Evolutionary conservation across 2,888 invertebrate genomes (phyloP).

Genomic region (Nesidiocoris tenuis): DNA sequence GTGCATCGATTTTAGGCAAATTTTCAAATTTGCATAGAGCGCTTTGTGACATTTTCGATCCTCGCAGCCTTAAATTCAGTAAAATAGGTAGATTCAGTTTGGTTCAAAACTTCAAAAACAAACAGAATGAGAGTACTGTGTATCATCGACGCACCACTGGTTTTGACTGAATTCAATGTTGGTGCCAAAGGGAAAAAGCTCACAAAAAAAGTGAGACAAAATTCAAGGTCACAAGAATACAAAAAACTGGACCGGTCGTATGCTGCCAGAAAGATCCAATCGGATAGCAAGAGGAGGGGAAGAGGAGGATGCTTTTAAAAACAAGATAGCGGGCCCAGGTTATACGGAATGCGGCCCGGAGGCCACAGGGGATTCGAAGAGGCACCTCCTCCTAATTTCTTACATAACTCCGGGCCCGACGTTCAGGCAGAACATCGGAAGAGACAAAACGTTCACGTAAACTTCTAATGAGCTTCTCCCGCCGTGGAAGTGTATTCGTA

Average conservation of each 20-base stretch:
- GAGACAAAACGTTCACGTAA: background rate
- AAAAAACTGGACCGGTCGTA: background rate
- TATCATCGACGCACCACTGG: too few species aligned
- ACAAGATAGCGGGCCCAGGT: background rate
- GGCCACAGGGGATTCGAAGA: background rate
- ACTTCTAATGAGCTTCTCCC: too few species aligned
- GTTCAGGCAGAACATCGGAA: background rate
- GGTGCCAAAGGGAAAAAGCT: background rate
- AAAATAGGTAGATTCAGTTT: too few species aligned
- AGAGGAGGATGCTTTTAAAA: background rate
- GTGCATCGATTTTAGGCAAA: too few species aligned
- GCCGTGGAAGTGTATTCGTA: background rate
- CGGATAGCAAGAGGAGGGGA: background rate
- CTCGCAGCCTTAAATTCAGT: too few species aligned
- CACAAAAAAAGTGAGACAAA: too few species aligned
- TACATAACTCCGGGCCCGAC: background rate
- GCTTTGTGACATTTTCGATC: too few species aligned
- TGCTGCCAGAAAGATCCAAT: background rate
- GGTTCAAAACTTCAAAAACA: too few species aligned
- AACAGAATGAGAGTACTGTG: too few species aligned
- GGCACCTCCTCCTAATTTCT: background rate
- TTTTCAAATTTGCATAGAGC: too few species aligned
- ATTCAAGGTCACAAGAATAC: background rate
- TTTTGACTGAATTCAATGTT: background rate
- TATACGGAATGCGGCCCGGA: background rate